Conservation (phyloP, 2,888 invertebrate species). For the Athripsodes cinereus region DNA sequence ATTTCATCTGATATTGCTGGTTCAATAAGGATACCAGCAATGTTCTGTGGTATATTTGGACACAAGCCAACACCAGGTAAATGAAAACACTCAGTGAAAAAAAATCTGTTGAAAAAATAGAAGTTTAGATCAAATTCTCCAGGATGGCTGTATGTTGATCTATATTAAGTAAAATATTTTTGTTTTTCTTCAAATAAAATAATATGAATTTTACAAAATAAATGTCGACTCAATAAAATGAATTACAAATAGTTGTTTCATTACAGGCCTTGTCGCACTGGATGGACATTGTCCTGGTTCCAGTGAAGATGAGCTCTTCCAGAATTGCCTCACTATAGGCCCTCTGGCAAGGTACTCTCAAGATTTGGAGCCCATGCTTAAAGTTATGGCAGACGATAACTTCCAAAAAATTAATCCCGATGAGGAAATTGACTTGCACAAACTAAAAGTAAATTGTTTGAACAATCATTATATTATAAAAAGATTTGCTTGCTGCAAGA, state of each 20-base stretch:
- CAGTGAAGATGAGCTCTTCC: constrained; percentile 45
- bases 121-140: too few relatives aligned
- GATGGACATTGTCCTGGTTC: constrained; percentile 56
- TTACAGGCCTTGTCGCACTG: constrained; percentile 48
- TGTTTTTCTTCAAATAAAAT: background rate
- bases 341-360: constrained; percentile 75
- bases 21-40: constrained; percentile 79
- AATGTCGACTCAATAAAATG: background rate
- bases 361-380: constrained; percentile 64
- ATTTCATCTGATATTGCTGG: constrained; percentile 84
- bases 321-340: constrained; percentile 52
- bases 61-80: constrained; percentile 76
- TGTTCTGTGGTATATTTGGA: constrained; percentile 82
- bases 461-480: too few relatives aligned
- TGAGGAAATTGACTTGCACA: constrained; percentile 43
- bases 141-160: background rate
- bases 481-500: too few relatives aligned
- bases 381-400: constrained; percentile 52
- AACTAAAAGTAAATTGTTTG: constrained; percentile 44
- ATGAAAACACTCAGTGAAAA: too few relatives aligned
- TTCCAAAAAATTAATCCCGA: constrained; percentile 42
- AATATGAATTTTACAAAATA: too few relatives aligned
- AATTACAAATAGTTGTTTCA: background rate
- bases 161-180: background rate
- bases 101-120: too few relatives aligned